A percentile compares a stretch with the other conserved stretches of the same genome.
Evolutionary conservation across 92 coral and sea anemone species (phyloP).

Genomic region (Virgularia gustaviana): DNA sequence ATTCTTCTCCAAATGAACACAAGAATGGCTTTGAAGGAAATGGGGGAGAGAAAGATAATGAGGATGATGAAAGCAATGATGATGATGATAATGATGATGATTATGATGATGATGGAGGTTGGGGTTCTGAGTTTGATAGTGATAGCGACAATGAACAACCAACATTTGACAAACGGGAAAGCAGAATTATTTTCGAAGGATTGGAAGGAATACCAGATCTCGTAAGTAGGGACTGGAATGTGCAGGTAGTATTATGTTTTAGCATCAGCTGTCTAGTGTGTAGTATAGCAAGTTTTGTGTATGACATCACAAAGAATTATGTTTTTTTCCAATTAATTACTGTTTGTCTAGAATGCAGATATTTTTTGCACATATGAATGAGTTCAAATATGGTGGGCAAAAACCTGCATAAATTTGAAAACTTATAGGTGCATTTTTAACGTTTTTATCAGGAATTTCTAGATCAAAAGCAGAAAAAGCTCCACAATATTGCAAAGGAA

Average conservation of each 20-base stretch:
- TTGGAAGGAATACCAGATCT: constrained; percentile 7
- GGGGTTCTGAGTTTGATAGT: constrained; percentile 19
- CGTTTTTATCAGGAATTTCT: constrained; percentile 62
- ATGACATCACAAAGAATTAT: no score
- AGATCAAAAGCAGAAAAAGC: constrained; percentile 71
- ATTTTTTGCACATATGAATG: no score
- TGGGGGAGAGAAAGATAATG: neutral
- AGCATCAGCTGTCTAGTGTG: no score
- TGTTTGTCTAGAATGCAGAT: no score
- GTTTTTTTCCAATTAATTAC: no score
- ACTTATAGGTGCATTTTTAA: neutral
- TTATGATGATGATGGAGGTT: neutral
- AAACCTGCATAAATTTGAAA: neutral
- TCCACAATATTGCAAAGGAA: constrained; percentile 87
- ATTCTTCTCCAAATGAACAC: neutral
- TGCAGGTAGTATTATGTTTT: no score
- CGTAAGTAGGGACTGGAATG: constrained; percentile 12
- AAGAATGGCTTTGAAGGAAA: neutral
- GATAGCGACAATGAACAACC: constrained; percentile 16
- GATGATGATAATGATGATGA: neutral
- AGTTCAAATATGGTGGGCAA: no score
- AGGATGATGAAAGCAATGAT: neutral
- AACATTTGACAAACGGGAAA: constrained; percentile 6
- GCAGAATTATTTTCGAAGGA: constrained; percentile 18
- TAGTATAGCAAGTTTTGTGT: no score